Percentiles rank a stretch among this genome's conserved stretches.
Conservation (phyloP, 2,888 invertebrate species). For the Leptinotarsa haldemani region DNA sequence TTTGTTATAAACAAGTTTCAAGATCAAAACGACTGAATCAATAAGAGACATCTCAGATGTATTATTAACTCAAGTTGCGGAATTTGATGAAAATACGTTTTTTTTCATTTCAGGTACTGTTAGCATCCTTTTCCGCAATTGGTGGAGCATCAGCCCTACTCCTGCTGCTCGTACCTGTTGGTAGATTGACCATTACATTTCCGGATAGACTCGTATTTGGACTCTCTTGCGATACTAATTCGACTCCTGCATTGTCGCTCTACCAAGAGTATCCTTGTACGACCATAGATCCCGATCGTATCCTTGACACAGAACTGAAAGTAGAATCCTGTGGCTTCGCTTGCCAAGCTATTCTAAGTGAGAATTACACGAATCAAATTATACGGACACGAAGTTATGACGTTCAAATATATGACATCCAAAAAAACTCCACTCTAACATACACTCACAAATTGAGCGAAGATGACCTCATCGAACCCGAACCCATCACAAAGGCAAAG, state of each 20-base stretch:
- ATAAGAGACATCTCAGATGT: neutral
- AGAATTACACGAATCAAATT: constrained; percentile 67
- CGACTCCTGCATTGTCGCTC: constrained; percentile 60
- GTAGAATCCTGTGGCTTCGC: constrained; percentile 72
- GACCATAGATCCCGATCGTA: constrained; percentile 60
- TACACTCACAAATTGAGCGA: constrained; percentile 63
- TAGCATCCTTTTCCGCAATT: constrained; percentile 75
- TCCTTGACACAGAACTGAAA: constrained; percentile 66
- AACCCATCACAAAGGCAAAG: constrained; percentile 61
- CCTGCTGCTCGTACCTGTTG: constrained; percentile 78
- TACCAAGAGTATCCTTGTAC: constrained; percentile 68
- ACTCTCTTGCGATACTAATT: constrained; percentile 66
- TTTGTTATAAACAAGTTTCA: neutral
- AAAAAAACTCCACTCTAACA: constrained; percentile 59
- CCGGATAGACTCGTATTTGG: constrained; percentile 73
- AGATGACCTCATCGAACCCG: constrained; percentile 47
- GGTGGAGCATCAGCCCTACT: constrained; percentile 77
- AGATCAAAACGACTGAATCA: neutral
- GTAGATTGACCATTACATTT: constrained; percentile 75
- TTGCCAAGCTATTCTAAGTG: constrained; percentile 68
- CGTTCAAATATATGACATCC: constrained; percentile 67
- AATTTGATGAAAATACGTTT: neutral
- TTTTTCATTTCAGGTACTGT: constrained; percentile 69
- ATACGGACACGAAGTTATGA: constrained; percentile 70
- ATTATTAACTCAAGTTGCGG: neutral